Evolutionary conservation across 2,113 vertebrate genomes (phyloP), one percentile per base, ranked within the genome.

Genomic region (Hypomesus transpacificus): DNA sequence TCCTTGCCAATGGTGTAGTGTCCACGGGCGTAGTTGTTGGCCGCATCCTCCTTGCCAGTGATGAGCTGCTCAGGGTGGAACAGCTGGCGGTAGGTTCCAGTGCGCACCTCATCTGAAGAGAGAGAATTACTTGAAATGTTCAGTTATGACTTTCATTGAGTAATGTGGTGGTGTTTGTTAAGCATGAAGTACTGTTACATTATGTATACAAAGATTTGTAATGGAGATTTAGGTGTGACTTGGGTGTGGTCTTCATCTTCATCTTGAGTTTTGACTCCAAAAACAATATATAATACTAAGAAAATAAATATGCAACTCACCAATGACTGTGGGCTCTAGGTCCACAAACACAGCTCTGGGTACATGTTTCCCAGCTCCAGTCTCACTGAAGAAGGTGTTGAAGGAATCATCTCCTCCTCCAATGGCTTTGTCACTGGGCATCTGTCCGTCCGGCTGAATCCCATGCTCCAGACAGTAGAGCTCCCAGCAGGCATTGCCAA

Each of bases 1-100:
- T 95, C 94, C 69, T 94, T 94, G 78, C 94, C 94, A 22, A 95
- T 94, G 78, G 94, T 95, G 88, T 94, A 94, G 78, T 94, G 94
- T 18, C 93, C 94, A n/a, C 94, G 92, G 75, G 91, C 88, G 74
- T 91, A 91, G 78, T 91, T 90, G 64, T 91, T 91, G 52, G 90
- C 90, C 56, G 90, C 90, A 78, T 91, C 90, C 68, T 91, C 90
- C 72, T 91, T 91, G 17, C 90, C 90, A 24, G 86, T 87, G 78
- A 87, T 87, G 66, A 87, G 83, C 86, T 87, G 86, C 75, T 87
- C 86, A 22, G 86, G 86, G 67, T 87, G 84, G 76, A 87, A 87
- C 34, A 87, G 71, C 75, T 87, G 83, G 4, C 89, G 87, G 73
- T 90, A 91, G n/a, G 87, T 92, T 3, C 93, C 93, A 67, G 84